These are phyloP conservation scores for Acrocephalus kingi DNA, from an alignment of 2,113 vertebrate species.

Conservation along the genomic window DNA sequence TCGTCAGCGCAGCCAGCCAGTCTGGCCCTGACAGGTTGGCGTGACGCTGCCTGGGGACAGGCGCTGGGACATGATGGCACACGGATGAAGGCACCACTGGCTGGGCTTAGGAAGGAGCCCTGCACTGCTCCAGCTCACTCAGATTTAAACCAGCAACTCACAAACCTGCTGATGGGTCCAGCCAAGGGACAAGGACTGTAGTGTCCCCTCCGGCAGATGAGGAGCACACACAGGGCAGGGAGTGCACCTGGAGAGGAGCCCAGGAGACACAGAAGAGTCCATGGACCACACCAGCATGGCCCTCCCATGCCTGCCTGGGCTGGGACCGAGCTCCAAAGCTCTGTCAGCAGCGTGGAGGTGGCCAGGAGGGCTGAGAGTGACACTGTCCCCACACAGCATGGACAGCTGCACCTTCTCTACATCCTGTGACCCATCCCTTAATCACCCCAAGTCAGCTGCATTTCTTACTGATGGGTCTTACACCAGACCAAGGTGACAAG, in stretches of 20 bases:
- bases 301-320: fast-evolving
- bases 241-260: not conserved
- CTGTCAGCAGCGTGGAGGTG: fast-evolving
- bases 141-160: fast-evolving
- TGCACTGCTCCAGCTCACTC: not conserved
- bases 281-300: not conserved
- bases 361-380: not conserved
- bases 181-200: fast-evolving
- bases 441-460: not conserved
- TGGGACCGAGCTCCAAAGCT: not conserved
- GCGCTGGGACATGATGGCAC: fast-evolving
- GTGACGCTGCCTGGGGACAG: not conserved
- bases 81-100: fast-evolving
- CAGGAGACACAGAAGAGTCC: not conserved
- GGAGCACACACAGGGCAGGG: not conserved
- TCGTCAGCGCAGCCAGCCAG: fast-evolving
- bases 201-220: not conserved
- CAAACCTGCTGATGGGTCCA: not conserved
- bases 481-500: not conserved
- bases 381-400: not conserved
- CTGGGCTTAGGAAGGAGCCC: not conserved
- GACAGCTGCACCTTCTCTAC: not conserved
- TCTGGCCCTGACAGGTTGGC: not conserved
- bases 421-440: not conserved
- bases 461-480: not conserved